Evolutionary conservation across 2,113 vertebrate species (phyloP), one percentile per base, ranked within the genome.

Genomic region (Philantomba maxwellii): DNA sequence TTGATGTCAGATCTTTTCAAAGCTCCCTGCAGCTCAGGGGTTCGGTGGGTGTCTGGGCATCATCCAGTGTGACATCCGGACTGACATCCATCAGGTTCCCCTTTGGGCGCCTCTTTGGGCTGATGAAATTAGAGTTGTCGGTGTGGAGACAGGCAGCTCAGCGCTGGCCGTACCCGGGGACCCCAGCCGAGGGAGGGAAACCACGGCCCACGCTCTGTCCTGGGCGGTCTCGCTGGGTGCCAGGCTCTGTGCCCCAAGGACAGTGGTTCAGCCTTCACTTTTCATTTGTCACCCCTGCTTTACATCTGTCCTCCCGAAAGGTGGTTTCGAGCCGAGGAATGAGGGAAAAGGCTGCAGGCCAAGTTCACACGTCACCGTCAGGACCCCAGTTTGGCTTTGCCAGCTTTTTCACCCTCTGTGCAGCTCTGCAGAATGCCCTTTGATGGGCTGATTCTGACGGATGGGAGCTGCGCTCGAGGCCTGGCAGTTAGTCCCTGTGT

Each of bases 121-220:
- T 95, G 96, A 96, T 77, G 57, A 78, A 89, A 98, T 96, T 30
- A 51, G 84, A 96, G 70, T 39, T 93, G 96, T 96, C 95, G 82
- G 51, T 33, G 6, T 70, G 64, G 83, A 66, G 87, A 80, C 36
- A 28, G 64, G 80, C 58, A 33, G n/a, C 33, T 39, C 43, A 0
- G 12, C 2, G 26, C 26, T 26, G 64, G n/a, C 49, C 2, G 9
- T 28, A 58, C 49, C 60, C 49, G 55, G 93, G 17, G 64, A 89
- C 53, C 55, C 45, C 43, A 53, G 93, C 75, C 0, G 1, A 33
- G 39, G 92, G 84, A 17, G 25, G 4, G 7, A 10, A 85, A 45
- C 13, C 36, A 36, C 26, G 12, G 26, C 19, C 5, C 11, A 2
- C 1, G 9, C 9, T 81, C 39, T 87, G n/a, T 58, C 84, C 73